Conservation (phyloP, 2,797 vertebrate species). For the Erethizon dorsatum region DNA sequence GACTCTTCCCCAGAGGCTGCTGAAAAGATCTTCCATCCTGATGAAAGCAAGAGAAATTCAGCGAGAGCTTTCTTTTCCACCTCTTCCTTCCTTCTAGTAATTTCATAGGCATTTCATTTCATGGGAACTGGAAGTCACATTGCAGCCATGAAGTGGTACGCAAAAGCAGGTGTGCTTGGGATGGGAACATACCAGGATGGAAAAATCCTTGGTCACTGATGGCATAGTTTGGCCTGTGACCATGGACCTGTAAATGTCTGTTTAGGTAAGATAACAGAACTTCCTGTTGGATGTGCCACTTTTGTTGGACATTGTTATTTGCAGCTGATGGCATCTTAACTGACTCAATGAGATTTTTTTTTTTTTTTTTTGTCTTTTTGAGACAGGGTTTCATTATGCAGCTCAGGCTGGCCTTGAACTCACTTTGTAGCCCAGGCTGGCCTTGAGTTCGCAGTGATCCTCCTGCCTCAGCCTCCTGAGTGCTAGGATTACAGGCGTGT, state of each 20-base stretch:
- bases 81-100: conserved; percentile 18
- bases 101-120: conserved; percentile 2
- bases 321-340: conserved; percentile 23
- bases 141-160: not conserved
- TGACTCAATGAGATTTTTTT: not conserved
- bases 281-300: not conserved
- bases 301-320: not conserved
- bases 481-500: not conserved
- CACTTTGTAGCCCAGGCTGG: not conserved
- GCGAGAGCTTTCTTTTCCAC: not conserved
- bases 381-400: not conserved
- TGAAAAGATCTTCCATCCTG: conserved; percentile 43
- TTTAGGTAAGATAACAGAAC: not conserved
- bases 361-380: not conserved
- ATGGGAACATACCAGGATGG: not conserved
- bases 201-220: not conserved
- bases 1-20: not conserved
- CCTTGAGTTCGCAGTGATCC: not conserved
- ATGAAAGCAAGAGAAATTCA: conserved; percentile 44
- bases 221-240: not conserved
- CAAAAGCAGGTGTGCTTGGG: not conserved
- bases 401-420: not conserved
- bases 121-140: not conserved
- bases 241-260: not conserved
- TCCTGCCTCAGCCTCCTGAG: not conserved